Evolutionary conservation across 2,113 vertebrate species (phyloP).

Genomic region (Grammomys dolichurus): DNA sequence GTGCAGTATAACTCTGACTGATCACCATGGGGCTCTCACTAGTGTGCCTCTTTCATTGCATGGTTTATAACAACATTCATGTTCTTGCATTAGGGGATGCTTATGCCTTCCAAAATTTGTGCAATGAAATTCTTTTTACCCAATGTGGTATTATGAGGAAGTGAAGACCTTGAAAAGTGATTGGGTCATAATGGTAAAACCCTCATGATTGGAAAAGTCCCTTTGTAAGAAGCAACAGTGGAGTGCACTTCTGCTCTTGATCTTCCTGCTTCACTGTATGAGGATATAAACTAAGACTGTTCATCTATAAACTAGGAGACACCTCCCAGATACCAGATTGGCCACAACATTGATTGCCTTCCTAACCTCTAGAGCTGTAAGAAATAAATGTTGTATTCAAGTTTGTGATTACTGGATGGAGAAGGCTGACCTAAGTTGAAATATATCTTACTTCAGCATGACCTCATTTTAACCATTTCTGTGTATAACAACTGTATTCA

Average conservation of each 20-base stretch:
- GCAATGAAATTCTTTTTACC: no score
- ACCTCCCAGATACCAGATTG: neutral
- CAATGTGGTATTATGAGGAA: neutral
- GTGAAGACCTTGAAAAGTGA: neutral
- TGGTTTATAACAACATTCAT: neutral
- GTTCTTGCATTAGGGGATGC: neutral
- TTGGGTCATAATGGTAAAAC: neutral
- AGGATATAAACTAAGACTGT: neutral
- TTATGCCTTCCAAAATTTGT: neutral
- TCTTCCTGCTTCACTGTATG: neutral
- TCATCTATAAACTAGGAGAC: neutral
- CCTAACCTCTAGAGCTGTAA: neutral
- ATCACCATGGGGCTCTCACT: neutral
- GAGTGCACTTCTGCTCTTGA: neutral
- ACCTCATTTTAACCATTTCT: neutral
- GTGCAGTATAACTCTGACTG: no score
- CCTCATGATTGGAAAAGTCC: neutral
- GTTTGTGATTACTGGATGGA: neutral
- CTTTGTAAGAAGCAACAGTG: neutral
- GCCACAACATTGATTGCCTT: neutral
- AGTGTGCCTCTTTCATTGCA: neutral
- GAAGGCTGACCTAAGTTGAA: neutral
- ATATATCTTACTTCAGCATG: neutral
- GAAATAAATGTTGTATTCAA: neutral
- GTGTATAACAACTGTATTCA: neutral